Evolutionary conservation across 2,797 vertebrate species (phyloP), one percentile per base, ranked within the genome.

Genomic region (Loris lydekkerianus): DNA sequence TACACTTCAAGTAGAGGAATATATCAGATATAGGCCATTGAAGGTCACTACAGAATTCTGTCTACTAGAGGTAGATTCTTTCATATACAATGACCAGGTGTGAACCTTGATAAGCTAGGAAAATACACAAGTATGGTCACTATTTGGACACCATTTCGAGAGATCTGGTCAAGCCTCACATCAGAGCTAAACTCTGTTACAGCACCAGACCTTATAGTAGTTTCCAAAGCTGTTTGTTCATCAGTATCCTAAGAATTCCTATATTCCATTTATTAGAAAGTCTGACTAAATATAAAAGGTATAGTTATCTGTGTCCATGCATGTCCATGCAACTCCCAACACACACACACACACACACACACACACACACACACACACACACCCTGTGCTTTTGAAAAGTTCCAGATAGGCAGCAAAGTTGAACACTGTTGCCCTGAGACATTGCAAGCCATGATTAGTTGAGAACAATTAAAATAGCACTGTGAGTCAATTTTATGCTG

Each of bases 371-470:
- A 37, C 63, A 61, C 21, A 27, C 5, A 21, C 17, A 67, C 10
- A 77, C 70, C 1, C 78, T 49, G n/a, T 21, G 23, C 61, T 84
- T 87, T 87, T 49, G 53, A 96, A 40, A 93, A 69, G 7, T 49
- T 94, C 5, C 61, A 95, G 40, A 40, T n/a, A 0, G 69, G 40
- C 73, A 91, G 9, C 61, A 85, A 81, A 10, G 13, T 60, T 93
- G 34, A 93, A 10, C 91, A 65, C 56, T 67, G 15, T 67, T 97
- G 46, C 37, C 56, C 61, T 95, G 70, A 95, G 67, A 82, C 15
- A 88, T 37, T 83, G 34, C 14, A 75, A 86, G 25, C 18, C n/a
- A 84, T 31, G 56, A 14, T 81, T 84, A 85, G 53, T 75, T 88
- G 31, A 78, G 34, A 93, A 86, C 8, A 89, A 69, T 58, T 63